phyloP scores from a whole-genome alignment of 2,797 vertebrate species.

The Danio choprae region DNA sequence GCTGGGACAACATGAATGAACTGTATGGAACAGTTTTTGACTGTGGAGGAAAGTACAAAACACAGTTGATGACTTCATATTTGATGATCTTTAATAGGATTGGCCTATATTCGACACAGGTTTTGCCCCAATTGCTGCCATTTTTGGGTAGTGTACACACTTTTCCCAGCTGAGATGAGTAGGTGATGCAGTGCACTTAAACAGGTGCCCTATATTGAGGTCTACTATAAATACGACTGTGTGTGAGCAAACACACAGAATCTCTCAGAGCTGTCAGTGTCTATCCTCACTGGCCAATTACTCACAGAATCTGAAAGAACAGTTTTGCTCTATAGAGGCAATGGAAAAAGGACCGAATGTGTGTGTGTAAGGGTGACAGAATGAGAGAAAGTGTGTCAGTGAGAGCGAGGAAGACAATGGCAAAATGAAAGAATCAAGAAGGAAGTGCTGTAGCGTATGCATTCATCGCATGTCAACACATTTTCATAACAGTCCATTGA shows the following conservation, averaged over 20 bases:
- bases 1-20: too few relatives aligned
- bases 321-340: constrained; percentile 19
- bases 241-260: not conserved
- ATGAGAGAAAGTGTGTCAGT: constrained; percentile 26
- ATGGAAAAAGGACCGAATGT: constrained; percentile 10
- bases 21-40: too few relatives aligned
- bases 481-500: constrained; percentile 68
- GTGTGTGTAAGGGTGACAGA: constrained; percentile 20
- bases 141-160: not conserved
- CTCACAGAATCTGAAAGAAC: constrained; percentile 12
- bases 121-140: not conserved
- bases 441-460: constrained; percentile 26
- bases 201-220: constrained; percentile 11
- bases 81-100: not conserved
- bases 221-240: constrained; percentile 24
- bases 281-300: constrained; percentile 39
- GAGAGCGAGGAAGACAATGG: constrained; percentile 25
- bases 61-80: not conserved
- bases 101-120: not conserved
- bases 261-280: constrained; percentile 24
- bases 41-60: not conserved
- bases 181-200: constrained; percentile 21
- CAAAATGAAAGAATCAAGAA: constrained; percentile 13
- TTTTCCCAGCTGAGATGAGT: constrained; percentile 11
- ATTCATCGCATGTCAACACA: constrained; percentile 69